A percentile compares a stretch with the other conserved stretches of the same genome.
phyloP scores from a whole-genome alignment of 2,888 invertebrate genomes.

The Ochropleura leucogaster region DNA sequence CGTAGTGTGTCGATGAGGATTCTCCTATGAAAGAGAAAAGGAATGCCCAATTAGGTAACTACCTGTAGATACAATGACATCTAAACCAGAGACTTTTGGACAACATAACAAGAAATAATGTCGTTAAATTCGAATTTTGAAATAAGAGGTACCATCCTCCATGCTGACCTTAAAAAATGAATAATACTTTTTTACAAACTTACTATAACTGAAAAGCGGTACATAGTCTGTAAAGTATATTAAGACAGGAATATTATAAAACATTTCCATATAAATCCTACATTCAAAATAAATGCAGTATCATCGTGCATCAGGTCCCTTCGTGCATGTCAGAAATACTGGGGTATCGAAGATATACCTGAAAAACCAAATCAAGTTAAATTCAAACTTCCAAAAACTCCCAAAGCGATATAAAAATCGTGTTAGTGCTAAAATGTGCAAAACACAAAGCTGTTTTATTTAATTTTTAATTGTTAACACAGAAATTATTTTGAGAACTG shows the following conservation, averaged over 20 bases:
- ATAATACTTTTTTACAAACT: constrained; percentile 1
- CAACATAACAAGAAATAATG: not conserved
- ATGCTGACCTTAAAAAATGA: not conserved
- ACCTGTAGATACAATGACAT: not conserved
- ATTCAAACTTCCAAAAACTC: constrained; percentile 28
- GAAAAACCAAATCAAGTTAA: constrained; percentile 69
- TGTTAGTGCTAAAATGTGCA: constrained; percentile 56
- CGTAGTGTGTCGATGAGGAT: not conserved
- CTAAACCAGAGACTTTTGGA: not conserved
- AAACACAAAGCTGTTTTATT: constrained; percentile 45
- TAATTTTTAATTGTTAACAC: constrained; percentile 36
- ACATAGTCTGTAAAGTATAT: constrained; percentile 44
- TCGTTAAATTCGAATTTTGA: not conserved
- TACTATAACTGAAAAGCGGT: constrained; percentile 45
- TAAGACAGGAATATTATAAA: constrained; percentile 44
- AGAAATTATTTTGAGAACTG: constrained; percentile 7
- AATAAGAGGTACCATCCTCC: not conserved
- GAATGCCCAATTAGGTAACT: not conserved
- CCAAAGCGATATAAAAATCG: constrained; percentile 11
- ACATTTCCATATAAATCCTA: not conserved
- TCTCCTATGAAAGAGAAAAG: constrained; percentile 5
- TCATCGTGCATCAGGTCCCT: constrained; percentile 42
- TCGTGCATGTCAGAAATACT: constrained; percentile 66
- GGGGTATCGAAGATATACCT: constrained; percentile 68
- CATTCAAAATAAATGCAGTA: constrained; percentile 14